phyloP scores from a whole-genome alignment of 2,888 invertebrate genomes.

The Dryocosmus kuriphilus region DNA sequence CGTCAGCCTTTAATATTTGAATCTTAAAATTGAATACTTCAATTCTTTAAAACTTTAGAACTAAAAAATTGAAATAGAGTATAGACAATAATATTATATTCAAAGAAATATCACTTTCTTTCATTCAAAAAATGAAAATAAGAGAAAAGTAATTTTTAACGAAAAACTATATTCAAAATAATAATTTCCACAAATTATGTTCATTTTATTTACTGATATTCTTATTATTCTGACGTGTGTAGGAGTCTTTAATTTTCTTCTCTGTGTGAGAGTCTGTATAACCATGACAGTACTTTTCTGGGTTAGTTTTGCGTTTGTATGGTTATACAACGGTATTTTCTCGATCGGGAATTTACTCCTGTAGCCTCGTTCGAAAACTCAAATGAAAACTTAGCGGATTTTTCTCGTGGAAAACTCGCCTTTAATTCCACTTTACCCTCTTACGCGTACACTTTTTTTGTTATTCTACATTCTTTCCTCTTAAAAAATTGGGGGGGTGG shows the following conservation, averaged over 20 bases:
- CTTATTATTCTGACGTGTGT: conserved; percentile 17
- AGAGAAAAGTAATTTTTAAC: no score
- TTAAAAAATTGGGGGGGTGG: conserved; percentile 66
- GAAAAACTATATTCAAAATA: no score
- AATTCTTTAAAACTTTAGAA: no score
- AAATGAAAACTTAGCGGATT: background rate
- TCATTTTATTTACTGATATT: background rate
- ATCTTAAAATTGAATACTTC: no score
- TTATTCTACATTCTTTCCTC: background rate
- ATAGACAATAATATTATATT: no score
- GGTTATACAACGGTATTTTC: conserved; percentile 36
- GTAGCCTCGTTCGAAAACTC: background rate
- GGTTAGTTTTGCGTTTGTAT: conserved; percentile 29
- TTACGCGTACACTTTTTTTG: background rate
- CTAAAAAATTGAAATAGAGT: no score
- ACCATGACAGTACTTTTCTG: conserved; percentile 14
- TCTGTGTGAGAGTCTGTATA: conserved; percentile 1
- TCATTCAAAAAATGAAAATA: no score
- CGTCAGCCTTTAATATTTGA: no score
- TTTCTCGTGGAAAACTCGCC: background rate
- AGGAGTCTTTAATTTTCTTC: background rate
- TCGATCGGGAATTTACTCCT: background rate
- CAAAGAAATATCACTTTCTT: no score
- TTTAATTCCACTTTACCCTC: background rate
- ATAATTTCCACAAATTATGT: background rate